Evolutionary conservation across 1,140 invertebrate species (phyloP).

Genomic region (Hetaerina americana): DNA sequence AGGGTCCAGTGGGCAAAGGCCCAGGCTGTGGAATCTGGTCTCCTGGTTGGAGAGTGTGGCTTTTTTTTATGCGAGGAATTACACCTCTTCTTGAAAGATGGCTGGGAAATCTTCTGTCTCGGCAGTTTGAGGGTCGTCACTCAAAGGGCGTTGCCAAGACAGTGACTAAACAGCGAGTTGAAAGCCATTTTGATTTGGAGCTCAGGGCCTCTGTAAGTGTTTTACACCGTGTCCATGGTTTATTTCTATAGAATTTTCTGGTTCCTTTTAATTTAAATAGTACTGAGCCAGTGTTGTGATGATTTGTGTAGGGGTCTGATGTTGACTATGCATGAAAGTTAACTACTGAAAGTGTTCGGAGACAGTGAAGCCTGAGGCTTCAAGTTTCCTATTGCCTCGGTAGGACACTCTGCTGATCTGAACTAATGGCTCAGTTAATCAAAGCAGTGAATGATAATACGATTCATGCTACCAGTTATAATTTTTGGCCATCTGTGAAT

Average conservation of each 20-base stretch:
- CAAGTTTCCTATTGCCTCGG: not conserved
- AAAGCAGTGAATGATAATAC: no score
- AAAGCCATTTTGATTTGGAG: slow-evolving; percentile 98
- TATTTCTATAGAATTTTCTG: not conserved
- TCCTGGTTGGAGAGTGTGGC: slow-evolving; percentile 97
- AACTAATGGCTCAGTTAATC: not conserved
- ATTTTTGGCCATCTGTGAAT: no score
- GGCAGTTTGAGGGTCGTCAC: slow-evolving; percentile 98
- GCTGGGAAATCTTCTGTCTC: slow-evolving; percentile 93
- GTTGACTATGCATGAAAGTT: not conserved
- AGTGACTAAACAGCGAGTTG: slow-evolving; percentile 97
- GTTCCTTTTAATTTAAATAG: not conserved
- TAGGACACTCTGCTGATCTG: not conserved
- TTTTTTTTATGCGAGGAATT: slow-evolving; percentile 99
- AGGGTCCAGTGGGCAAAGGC: slow-evolving; percentile 96
- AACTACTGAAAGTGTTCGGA: not conserved
- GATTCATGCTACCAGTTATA: no score
- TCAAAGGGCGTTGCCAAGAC: slow-evolving; percentile 99
- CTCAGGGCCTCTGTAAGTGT: slow-evolving; percentile 75
- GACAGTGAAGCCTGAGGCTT: not conserved
- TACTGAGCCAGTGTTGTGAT: not conserved
- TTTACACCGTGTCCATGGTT: not conserved
- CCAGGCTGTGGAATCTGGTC: slow-evolving; percentile 99
- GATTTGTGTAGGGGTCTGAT: not conserved
- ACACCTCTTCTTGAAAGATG: slow-evolving; percentile 95